Evolutionary conservation across 2,113 vertebrate species (phyloP).

Genomic region (Clarias magur): DNA sequence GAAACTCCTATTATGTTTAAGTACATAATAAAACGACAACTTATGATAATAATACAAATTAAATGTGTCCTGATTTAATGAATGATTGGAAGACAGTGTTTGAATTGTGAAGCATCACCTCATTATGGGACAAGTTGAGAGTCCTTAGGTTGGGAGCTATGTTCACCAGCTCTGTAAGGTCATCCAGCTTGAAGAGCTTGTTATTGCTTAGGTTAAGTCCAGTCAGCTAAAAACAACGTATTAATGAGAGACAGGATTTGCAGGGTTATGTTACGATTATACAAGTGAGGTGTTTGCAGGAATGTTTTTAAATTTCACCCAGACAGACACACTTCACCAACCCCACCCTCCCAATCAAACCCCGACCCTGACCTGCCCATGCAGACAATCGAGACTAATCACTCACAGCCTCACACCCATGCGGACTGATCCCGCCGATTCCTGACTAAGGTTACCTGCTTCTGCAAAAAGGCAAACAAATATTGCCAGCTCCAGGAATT

Average conservation of each 20-base stretch:
- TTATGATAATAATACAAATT: neutral
- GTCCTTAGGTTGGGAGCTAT: conserved; percentile 81
- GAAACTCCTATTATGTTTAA: neutral
- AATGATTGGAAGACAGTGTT: neutral
- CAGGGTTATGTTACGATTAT: neutral
- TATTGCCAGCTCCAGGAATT: too few relatives aligned
- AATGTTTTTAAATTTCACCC: neutral
- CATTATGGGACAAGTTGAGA: conserved; percentile 84
- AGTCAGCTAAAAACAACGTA: conserved; percentile 68
- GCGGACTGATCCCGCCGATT: neutral
- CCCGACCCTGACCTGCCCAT: neutral
- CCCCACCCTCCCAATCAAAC: neutral
- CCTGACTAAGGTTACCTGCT: too few relatives aligned
- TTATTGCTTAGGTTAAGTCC: conserved; percentile 85
- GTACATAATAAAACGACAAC: neutral
- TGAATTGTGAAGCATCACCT: conserved; percentile 67
- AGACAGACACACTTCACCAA: neutral
- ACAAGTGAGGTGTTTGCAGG: neutral
- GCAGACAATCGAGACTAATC: neutral
- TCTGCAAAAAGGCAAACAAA: too few relatives aligned
- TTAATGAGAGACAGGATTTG: neutral
- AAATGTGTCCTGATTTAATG: neutral
- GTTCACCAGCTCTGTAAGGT: conserved; percentile 73
- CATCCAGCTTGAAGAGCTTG: conserved; percentile 79
- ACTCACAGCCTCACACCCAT: neutral